Percentiles rank a stretch among this genome's conserved stretches.
Conservation (phyloP, 2,113 vertebrate genomes). For the Hiodon tergisus region DNA sequence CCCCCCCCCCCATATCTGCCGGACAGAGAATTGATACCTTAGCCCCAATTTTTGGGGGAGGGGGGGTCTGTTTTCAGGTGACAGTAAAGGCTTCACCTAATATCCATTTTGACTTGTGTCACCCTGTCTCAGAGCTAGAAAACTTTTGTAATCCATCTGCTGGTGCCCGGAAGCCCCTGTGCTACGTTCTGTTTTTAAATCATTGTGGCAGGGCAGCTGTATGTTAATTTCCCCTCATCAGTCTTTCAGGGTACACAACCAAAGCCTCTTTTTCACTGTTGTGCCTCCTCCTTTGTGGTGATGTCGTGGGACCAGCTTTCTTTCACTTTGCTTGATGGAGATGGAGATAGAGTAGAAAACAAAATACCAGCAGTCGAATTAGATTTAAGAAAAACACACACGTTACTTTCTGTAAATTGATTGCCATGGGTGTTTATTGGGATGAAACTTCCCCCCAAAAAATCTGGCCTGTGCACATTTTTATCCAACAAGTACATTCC, state of each 20-base stretch:
- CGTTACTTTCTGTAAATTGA: neutral
- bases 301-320: too few relatives aligned
- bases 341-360: too few relatives aligned
- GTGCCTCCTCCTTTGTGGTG: too few relatives aligned
- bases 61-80: too few relatives aligned
- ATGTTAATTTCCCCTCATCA: too few relatives aligned
- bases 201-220: too few relatives aligned
- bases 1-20: too few relatives aligned
- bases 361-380: too few relatives aligned
- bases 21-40: neutral
- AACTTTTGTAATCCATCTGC: neutral
- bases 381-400: neutral
- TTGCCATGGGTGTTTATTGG: neutral
- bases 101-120: neutral
- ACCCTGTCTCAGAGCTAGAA: neutral
- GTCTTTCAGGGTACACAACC: too few relatives aligned
- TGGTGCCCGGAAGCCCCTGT: neutral
- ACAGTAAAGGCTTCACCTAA: neutral
- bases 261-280: too few relatives aligned
- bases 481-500: slow-evolving; percentile 14
- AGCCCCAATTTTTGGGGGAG: neutral
- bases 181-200: too few relatives aligned
- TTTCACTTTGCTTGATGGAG: too few relatives aligned
- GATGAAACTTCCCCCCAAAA: neutral
- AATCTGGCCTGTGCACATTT: slow-evolving; percentile 9